Percentiles rank a stretch among this genome's conserved stretches.
Conservation (phyloP, 2,797 vertebrate genomes). For the Novumbra hubbsi region DNA sequence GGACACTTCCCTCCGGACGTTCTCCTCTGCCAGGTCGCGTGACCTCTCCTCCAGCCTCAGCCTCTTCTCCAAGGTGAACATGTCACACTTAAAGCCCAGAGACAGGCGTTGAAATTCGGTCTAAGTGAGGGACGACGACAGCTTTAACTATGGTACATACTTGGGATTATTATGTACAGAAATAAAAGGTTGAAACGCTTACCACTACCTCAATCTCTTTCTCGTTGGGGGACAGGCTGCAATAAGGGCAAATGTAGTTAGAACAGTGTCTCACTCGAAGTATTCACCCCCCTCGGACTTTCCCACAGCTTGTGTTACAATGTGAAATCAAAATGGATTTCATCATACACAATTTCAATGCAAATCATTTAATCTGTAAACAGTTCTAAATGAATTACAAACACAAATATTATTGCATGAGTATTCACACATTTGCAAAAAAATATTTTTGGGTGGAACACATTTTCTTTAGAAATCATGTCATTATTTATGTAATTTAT, state of each 20-base stretch:
- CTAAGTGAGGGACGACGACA: conserved; percentile 60
- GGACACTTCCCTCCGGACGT: conserved; percentile 87
- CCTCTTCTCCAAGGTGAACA: conserved; percentile 95
- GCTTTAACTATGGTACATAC: neutral
- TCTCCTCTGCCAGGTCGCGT: conserved; percentile 92
- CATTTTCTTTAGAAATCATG: no score
- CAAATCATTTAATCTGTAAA: no score
- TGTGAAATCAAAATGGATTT: no score
- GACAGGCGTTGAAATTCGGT: conserved; percentile 92
- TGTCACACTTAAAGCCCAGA: conserved; percentile 95
- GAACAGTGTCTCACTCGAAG: neutral
- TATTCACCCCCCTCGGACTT: no score
- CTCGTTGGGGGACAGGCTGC: conserved; percentile 82
- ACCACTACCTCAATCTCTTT: conserved; percentile 90
- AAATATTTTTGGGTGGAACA: no score
- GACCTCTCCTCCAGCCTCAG: conserved; percentile 92
- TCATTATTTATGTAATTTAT: no score
- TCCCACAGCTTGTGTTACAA: no score
- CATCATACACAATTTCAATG: no score
- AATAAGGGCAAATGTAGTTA: conserved; percentile 37
- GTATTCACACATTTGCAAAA: no score
- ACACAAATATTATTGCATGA: no score
- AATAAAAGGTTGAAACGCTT: neutral
- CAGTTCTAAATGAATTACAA: no score
- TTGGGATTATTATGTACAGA: neutral